These are phyloP conservation scores for Cyprinella venusta DNA, from an alignment of 2,797 vertebrate species.

Conservation along the genomic window DNA sequence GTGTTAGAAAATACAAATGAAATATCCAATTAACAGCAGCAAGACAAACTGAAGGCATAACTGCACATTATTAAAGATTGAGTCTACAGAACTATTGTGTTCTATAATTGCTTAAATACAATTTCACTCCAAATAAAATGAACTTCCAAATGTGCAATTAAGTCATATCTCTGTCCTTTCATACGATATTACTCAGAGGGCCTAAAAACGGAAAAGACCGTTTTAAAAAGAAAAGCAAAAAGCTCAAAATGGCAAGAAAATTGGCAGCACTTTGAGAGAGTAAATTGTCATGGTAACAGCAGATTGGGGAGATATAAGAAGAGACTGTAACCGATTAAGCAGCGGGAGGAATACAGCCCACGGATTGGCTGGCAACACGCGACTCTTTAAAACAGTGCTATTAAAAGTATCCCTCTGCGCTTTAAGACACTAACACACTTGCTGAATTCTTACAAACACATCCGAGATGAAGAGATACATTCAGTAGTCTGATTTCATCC, in stretches of 20 bases:
- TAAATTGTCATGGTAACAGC: slow-evolving; percentile 70
- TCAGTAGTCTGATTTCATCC: neutral
- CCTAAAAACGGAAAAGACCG: slow-evolving; percentile 15
- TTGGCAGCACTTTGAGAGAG: slow-evolving; percentile 60
- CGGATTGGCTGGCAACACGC: slow-evolving; percentile 36
- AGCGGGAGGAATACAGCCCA: neutral
- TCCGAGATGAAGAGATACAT: neutral
- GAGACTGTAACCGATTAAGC: slow-evolving; percentile 56
- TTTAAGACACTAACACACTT: slow-evolving; percentile 13
- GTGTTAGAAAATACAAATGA: neutral
- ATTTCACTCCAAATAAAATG: slow-evolving; percentile 4
- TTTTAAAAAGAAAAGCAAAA: slow-evolving; percentile 51
- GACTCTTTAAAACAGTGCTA: slow-evolving; percentile 3
- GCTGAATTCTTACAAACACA: slow-evolving; percentile 10
- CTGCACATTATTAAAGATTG: neutral
- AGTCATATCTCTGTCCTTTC: neutral
- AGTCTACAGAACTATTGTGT: neutral
- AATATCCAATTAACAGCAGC: neutral
- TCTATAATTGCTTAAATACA: neutral
- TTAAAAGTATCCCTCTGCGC: slow-evolving; percentile 20
- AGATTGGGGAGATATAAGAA: slow-evolving; percentile 47
- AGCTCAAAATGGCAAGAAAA: slow-evolving; percentile 48
- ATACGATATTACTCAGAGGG: neutral
- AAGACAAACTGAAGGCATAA: neutral
- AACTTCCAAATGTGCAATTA: neutral